Conservation (phyloP, 1,140 invertebrate species). For the Cotesia typhae region DNA sequence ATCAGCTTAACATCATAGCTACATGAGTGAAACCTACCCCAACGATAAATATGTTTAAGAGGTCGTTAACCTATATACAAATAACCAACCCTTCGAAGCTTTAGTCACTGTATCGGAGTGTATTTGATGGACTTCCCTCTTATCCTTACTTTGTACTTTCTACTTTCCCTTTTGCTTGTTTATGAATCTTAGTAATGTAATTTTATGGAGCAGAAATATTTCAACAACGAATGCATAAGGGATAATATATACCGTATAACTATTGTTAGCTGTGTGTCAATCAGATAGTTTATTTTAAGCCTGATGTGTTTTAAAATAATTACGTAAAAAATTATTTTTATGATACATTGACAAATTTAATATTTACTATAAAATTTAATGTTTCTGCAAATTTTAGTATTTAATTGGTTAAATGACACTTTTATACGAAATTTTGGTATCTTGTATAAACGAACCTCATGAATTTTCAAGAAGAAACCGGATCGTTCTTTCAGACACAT, state of each 20-base stretch:
- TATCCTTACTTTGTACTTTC: slow-evolving; percentile 6
- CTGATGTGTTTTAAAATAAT: no score
- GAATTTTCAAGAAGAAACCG: slow-evolving; percentile 22
- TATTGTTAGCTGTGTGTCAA: no score
- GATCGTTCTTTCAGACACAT: slow-evolving; percentile 14
- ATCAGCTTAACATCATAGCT: slow-evolving; percentile 41
- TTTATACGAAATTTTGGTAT: background rate
- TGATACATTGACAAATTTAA: no score
- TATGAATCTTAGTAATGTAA: slow-evolving; percentile 9
- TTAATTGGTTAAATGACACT: no score
- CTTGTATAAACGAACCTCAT: slow-evolving; percentile 21
- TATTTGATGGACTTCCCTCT: slow-evolving; percentile 23
- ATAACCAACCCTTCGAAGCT: slow-evolving; percentile 40
- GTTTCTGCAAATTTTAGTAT: no score
- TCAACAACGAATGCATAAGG: slow-evolving; percentile 13
- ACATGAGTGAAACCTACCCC: slow-evolving; percentile 48
- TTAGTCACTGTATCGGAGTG: slow-evolving; percentile 32
- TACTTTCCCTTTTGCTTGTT: slow-evolving; percentile 11
- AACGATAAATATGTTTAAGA: slow-evolving; percentile 52
- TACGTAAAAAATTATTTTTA: no score
- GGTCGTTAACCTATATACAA: slow-evolving; percentile 47
- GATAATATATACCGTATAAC: background rate
- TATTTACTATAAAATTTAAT: no score
- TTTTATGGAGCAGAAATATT: slow-evolving; percentile 24
- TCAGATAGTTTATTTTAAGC: no score